Evolutionary conservation across 2,113 vertebrate genomes (phyloP), one percentile per base, ranked within the genome.

Genomic region (Rhegmatorhina hoffmannsi): DNA sequence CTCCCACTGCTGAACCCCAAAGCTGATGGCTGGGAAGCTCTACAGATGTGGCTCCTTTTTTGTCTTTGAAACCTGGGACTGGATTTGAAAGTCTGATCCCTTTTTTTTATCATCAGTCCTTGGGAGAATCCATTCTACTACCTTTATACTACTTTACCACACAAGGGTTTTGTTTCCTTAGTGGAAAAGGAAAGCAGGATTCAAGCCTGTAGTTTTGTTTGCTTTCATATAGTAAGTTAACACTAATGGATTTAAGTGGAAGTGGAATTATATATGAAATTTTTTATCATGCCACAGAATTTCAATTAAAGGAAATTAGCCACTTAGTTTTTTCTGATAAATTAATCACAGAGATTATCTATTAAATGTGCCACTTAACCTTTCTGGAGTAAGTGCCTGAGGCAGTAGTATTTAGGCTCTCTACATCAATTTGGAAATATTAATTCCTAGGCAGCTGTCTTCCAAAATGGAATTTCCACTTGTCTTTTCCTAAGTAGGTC

Each of bases 301-400:
- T 92, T 93, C 90, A 89, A 82, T 96, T 86, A 96, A 21, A 33
- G 80, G 31, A 97, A 96, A 95, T 95, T 93, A 97, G 64, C 73
- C 80, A 79, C 76, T 97, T 89, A 36, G 68, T 84, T 93, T 56
- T 72, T 92, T 90, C 83, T 90, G 83, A 97, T 96, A 94, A 96
- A 96, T 97, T 95, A 96, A 96, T 97, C 92, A 95, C 89, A 87
- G 49, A 90, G 69, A 92, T 96, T 94, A 97, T 96, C 92, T 93
- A 64, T 96, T 92, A 94, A 96, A 93, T 1, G 9, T 89, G 64
- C 85, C 87, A 96, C 88, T 96, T 97, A 96, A 95, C 94, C 88
- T 97, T 96, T 95, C 90, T 96, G 90, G 83, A 73, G 38, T 56
- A 90, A 92, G 80, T 68, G 85, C 94, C 79, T 19, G 25, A 92